Base-by-base conservation (phyloP, 2,888 invertebrate species). In the Eilema caniola region DNA sequence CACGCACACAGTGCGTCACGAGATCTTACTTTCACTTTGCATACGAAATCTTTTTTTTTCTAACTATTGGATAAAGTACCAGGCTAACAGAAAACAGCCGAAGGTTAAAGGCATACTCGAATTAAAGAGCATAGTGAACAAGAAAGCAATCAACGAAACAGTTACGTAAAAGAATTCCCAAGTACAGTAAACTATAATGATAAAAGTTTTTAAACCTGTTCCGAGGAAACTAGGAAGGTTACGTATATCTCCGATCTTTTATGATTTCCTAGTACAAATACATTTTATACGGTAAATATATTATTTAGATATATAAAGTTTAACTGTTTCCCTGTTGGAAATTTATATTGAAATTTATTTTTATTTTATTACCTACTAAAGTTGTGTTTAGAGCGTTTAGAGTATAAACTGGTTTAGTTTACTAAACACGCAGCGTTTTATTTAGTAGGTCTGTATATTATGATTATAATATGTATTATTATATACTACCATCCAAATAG, bases 151-250 rank as follows among this genome's bases (percentile, higher is more conserved):
- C 25, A 53, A 53, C 7, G 53, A 31, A 66, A 67, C 59, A 37
- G 66, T 53, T 56, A 67, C 53, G 25, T 33, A 37, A 68, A 62
- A 65, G 56, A 71, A 67, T 72, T 62, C n/a, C 41, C 24, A 73
- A 74, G 62, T 65, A 62, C 59, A 64, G 59, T 69, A 71, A 63
- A 69, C 31, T 37, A 24, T 71, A 69, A 72, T 63, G 66, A 69
- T 28, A 70, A 70, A 80, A 78, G 61, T 80, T 78, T 70, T 33
- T 66, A 66, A 71, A 66, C 56, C 57, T 28, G 69, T 75, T 28
- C 62, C 24, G 47, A 25, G 28, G 47, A 70, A 31, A 62, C 47
- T 23, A 3, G 23, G 24, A 68, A 41, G n/a, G 53, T 4, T 66
- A 53, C 66, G 59, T 33, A 37, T 66, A 64, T 63, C 56, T 73